A percentile compares a stretch with the other conserved stretches of the same genome.
These are phyloP conservation scores for Phainopepla nitens DNA, from an alignment of 2,113 vertebrate species.

Conservation along the genomic window DNA sequence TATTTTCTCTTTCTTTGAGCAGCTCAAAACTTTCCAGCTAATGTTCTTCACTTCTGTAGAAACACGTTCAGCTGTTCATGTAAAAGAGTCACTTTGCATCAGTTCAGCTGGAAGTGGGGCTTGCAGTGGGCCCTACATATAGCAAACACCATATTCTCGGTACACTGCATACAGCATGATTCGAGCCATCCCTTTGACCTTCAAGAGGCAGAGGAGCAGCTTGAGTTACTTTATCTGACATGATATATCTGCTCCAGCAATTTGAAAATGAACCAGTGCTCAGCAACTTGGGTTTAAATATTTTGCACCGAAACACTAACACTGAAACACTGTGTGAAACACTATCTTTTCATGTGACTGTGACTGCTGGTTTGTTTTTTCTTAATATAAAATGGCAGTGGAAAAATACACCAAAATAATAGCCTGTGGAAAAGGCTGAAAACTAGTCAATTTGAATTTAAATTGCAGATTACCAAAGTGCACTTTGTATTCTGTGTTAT, in stretches of 20 bases:
- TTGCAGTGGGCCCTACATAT: neutral
- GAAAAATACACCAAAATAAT: neutral
- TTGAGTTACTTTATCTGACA: neutral
- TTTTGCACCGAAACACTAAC: neutral
- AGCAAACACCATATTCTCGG: neutral
- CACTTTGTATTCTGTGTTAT: neutral
- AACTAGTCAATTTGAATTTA: neutral
- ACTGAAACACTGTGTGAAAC: neutral
- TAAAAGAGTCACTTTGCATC: neutral
- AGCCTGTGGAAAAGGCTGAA: neutral
- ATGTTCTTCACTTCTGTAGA: neutral
- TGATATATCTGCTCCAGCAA: neutral
- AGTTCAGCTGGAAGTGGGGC: neutral
- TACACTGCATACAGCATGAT: neutral
- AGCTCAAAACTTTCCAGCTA: neutral
- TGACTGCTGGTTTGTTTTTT: neutral
- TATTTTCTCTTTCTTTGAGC: neutral
- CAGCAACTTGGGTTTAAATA: neutral
- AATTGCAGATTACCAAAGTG: neutral
- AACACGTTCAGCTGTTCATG: neutral
- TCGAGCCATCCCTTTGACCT: neutral
- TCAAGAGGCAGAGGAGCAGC: neutral
- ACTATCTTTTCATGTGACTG: neutral
- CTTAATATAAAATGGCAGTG: neutral
- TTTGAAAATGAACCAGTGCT: neutral